These are phyloP conservation scores for Stichodactyla mertensii DNA, from an alignment of 64 coral and sea anemone species.

Conservation along the genomic window DNA sequence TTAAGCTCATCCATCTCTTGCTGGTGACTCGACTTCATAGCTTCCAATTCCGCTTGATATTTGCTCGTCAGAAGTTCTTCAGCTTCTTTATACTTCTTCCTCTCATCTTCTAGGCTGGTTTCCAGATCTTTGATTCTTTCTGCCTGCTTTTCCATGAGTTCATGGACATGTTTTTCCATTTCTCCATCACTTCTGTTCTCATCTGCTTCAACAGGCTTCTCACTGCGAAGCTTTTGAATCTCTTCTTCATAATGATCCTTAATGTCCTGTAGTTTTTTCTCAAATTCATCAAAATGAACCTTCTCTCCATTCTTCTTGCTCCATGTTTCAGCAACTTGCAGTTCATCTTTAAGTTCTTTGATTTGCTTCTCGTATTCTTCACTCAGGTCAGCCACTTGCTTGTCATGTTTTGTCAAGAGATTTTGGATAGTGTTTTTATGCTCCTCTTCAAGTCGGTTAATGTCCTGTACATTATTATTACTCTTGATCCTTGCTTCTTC, in stretches of 20 bases:
- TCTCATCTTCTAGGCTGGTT: conserved; percentile 45
- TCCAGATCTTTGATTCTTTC: conserved; percentile 33
- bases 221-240: conserved; percentile 21
- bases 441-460: conserved; percentile 23
- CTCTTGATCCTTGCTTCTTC: conserved; percentile 63
- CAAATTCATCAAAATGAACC: conserved; percentile 47
- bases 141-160: conserved; percentile 48
- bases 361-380: conserved; percentile 81
- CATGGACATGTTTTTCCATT: conserved; percentile 38
- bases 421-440: conserved; percentile 58
- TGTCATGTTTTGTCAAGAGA: conserved; percentile 59
- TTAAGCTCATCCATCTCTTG: conserved; percentile 64
- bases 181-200: not conserved
- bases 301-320: conserved; percentile 37
- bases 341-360: conserved; percentile 74
- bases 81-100: conserved; percentile 41
- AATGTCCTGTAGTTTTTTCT: conserved; percentile 73
- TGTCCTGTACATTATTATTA: conserved; percentile 42
- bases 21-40: conserved; percentile 57
- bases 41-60: conserved; percentile 35
- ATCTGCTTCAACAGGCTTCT: not conserved
- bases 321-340: conserved; percentile 60
- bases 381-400: conserved; percentile 65
- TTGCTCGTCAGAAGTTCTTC: conserved; percentile 27
- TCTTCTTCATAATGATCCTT: conserved; percentile 58